phyloP scores from a whole-genome alignment of 2,888 invertebrate genomes.

The Amaurobius ferox region DNA sequence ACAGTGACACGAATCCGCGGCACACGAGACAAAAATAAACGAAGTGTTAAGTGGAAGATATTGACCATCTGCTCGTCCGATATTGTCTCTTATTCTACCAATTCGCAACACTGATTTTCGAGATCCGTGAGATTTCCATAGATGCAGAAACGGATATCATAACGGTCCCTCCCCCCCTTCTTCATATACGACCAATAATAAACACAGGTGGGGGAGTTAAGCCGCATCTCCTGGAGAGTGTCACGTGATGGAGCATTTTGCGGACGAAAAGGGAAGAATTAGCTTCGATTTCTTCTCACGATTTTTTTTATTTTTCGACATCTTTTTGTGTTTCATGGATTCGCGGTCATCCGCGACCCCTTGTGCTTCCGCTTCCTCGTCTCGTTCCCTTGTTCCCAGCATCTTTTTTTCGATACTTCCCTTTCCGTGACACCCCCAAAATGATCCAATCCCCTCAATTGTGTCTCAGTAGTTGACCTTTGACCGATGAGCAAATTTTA shows the following conservation, averaged over 20 bases:
- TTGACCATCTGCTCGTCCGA: not conserved
- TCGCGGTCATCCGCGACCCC: conserved; percentile 52
- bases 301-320: conserved; percentile 1
- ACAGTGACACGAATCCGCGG: not conserved
- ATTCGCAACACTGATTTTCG: not conserved
- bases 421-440: conserved; percentile 12
- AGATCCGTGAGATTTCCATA: conserved; percentile 2
- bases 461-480: not conserved
- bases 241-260: conserved; percentile 49
- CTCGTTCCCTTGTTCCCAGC: not conserved
- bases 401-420: conserved; percentile 13
- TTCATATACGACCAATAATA: not conserved
- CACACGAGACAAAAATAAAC: not conserved
- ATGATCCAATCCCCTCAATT: not conserved
- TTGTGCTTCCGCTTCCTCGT: conserved; percentile 56
- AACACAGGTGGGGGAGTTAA: conserved; percentile 62
- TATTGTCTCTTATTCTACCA: not conserved
- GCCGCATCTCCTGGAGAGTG: conserved; percentile 53
- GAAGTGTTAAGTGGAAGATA: not conserved
- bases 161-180: not conserved
- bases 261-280: conserved; percentile 45
- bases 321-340: conserved; percentile 56
- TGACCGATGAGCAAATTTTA: not conserved
- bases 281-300: conserved; percentile 58
- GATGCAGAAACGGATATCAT: not conserved